Conservation (phyloP, 2,113 vertebrate species). For the Chloebia gouldiae region DNA sequence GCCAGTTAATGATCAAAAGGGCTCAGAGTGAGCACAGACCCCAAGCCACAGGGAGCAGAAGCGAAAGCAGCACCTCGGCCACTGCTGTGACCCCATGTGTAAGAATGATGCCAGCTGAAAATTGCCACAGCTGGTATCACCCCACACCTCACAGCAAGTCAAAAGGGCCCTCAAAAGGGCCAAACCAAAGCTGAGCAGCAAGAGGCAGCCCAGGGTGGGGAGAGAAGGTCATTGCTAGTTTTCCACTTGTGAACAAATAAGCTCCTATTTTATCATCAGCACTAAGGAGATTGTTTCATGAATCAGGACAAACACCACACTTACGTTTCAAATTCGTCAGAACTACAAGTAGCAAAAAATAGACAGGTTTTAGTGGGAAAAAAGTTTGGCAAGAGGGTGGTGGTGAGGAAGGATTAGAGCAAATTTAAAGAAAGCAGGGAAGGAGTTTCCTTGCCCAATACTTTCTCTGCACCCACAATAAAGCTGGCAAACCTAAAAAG, state of each 20-base stretch:
- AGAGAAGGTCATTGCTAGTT: not conserved
- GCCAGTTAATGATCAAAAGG: not conserved
- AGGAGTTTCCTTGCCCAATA: not conserved
- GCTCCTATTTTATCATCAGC: not conserved
- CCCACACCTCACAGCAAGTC: not conserved
- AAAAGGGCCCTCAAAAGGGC: not conserved
- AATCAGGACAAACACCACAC: not conserved
- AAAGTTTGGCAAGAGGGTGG: not conserved
- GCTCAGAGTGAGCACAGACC: not conserved
- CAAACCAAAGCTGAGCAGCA: not conserved
- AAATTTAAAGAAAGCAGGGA: not conserved
- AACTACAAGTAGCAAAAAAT: not conserved
- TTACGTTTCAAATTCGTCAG: not conserved
- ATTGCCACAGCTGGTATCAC: not conserved
- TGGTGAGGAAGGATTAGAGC: not conserved
- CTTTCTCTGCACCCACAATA: conserved; percentile 21
- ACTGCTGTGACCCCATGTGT: fast-evolving
- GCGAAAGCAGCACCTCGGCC: not conserved
- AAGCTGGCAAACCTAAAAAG: conserved; percentile 39
- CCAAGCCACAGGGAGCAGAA: not conserved
- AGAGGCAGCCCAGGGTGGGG: not conserved
- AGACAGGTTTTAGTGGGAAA: not conserved
- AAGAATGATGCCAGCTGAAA: not conserved
- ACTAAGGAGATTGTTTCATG: not conserved
- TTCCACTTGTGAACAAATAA: not conserved